Evolutionary conservation across 1,140 invertebrate species (phyloP).

Genomic region (Drosophila quadrilineata): DNA sequence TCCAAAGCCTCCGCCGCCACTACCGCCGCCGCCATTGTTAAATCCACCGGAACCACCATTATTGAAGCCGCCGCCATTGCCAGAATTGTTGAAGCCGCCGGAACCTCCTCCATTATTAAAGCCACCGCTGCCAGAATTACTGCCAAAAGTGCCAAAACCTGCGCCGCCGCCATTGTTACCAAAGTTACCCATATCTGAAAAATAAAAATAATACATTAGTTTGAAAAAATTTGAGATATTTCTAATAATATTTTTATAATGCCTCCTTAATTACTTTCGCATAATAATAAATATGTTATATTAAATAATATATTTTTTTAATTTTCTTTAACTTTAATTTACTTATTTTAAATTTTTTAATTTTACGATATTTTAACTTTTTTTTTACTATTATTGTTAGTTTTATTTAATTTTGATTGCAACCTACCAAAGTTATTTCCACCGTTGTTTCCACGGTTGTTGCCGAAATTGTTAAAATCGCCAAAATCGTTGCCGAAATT

Average conservation of each 20-base stretch:
- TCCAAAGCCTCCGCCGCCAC: slow-evolving; percentile 50
- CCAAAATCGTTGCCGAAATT: slow-evolving; percentile 69
- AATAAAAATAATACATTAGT: not conserved
- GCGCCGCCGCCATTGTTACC: slow-evolving; percentile 46
- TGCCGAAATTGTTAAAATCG: slow-evolving; percentile 62
- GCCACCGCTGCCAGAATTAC: slow-evolving; percentile 28
- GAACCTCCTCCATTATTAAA: slow-evolving; percentile 52
- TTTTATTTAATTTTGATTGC: not conserved
- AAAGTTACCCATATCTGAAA: slow-evolving; percentile 39
- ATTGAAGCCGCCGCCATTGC: slow-evolving; percentile 44
- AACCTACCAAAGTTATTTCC: slow-evolving; percentile 46
- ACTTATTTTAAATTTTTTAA: not conserved
- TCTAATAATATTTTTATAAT: too few relatives aligned
- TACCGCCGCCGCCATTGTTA: slow-evolving; percentile 61
- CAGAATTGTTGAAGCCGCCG: slow-evolving; percentile 33
- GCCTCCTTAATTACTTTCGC: too few relatives aligned
- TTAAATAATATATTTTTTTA: too few relatives aligned
- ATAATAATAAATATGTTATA: too few relatives aligned
- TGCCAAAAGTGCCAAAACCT: slow-evolving; percentile 51
- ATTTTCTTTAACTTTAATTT: too few relatives aligned
- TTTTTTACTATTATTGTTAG: not conserved
- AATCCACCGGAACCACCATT: slow-evolving; percentile 46
- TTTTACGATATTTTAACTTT: not conserved
- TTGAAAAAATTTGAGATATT: too few relatives aligned
- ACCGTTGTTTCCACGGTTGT: slow-evolving; percentile 47